Percentiles rank a stretch among this genome's conserved stretches.
Evolutionary conservation across 2,797 vertebrate species (phyloP).

Genomic region (Myiothlypis coronata): DNA sequence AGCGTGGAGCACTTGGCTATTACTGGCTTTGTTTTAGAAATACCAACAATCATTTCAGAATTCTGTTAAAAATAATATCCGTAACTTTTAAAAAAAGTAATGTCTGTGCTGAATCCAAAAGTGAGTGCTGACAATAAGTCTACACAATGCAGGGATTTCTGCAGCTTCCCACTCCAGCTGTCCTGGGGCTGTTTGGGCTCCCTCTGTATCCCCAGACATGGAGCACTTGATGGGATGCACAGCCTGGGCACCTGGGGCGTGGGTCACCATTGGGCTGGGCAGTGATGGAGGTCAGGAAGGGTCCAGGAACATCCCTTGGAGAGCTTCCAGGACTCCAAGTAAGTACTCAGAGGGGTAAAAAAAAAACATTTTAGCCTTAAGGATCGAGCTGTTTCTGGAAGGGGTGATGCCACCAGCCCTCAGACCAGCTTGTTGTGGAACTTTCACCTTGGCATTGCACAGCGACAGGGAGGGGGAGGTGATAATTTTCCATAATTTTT

Average conservation of each 20-base stretch:
- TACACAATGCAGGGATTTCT: neutral
- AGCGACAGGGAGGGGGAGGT: neutral
- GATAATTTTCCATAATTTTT: slow-evolving; percentile 21
- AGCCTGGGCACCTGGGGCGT: accelerated
- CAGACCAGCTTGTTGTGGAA: neutral
- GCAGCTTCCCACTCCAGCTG: neutral
- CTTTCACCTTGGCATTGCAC: slow-evolving; percentile 5
- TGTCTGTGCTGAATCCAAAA: neutral
- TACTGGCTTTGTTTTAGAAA: slow-evolving; percentile 48
- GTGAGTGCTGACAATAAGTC: neutral
- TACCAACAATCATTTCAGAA: neutral
- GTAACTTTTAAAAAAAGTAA: neutral
- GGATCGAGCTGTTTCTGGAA: neutral
- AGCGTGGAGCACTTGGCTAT: slow-evolving; percentile 24
- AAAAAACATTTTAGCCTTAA: neutral
- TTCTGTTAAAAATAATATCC: slow-evolving; percentile 20
- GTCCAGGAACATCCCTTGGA: neutral
- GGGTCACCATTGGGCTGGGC: accelerated
- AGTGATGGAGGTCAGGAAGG: neutral
- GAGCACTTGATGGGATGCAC: accelerated
- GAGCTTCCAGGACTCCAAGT: neutral
- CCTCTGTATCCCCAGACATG: neutral
- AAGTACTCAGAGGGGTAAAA: neutral
- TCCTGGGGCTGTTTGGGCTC: neutral
- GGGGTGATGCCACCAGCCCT: neutral